These are phyloP conservation scores for Seriola quinqueradiata DNA, from an alignment of 2,113 vertebrate genomes.

Conservation along the genomic window DNA sequence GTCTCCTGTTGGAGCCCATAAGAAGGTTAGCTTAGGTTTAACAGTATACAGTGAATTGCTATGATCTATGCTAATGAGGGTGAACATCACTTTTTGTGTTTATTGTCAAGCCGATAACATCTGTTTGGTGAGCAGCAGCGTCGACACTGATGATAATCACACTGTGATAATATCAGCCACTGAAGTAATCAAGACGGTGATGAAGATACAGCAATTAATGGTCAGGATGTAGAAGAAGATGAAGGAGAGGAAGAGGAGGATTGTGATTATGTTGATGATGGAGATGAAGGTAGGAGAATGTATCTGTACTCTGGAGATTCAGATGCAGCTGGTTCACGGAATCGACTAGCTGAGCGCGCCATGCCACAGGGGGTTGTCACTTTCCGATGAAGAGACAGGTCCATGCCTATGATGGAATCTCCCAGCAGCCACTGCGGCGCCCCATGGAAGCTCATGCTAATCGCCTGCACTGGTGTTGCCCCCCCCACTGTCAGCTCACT, in stretches of 20 bases:
- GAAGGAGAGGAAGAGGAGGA: slow-evolving; percentile 14
- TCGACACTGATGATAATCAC: slow-evolving; percentile 38
- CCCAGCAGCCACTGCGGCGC: slow-evolving; percentile 79
- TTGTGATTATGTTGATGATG: slow-evolving; percentile 36
- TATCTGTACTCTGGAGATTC: slow-evolving; percentile 52
- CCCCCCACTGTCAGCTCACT: slow-evolving; percentile 78
- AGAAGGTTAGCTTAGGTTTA: slow-evolving; percentile 6
- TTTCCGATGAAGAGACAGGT: slow-evolving; percentile 79
- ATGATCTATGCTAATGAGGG: slow-evolving; percentile 24
- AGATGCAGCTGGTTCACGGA: slow-evolving; percentile 56
- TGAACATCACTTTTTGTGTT: slow-evolving; percentile 25
- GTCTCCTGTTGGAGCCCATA: slow-evolving; percentile 2
- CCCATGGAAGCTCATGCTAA: slow-evolving; percentile 83
- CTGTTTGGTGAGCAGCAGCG: slow-evolving; percentile 23
- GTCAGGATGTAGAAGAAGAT: slow-evolving; percentile 33
- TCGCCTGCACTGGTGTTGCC: slow-evolving; percentile 68
- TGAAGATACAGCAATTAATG: slow-evolving; percentile 48
- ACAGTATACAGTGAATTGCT: neutral
- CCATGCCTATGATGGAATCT: slow-evolving; percentile 73
- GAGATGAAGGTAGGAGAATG: slow-evolving; percentile 35
- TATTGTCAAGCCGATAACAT: slow-evolving; percentile 5
- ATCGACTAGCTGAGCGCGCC: slow-evolving; percentile 52
- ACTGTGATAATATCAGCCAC: slow-evolving; percentile 14
- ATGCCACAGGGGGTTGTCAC: slow-evolving; percentile 81
- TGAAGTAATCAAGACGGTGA: slow-evolving; percentile 26